Conservation (phyloP, 1,140 invertebrate genomes). For the Musca vetustissima region DNA sequence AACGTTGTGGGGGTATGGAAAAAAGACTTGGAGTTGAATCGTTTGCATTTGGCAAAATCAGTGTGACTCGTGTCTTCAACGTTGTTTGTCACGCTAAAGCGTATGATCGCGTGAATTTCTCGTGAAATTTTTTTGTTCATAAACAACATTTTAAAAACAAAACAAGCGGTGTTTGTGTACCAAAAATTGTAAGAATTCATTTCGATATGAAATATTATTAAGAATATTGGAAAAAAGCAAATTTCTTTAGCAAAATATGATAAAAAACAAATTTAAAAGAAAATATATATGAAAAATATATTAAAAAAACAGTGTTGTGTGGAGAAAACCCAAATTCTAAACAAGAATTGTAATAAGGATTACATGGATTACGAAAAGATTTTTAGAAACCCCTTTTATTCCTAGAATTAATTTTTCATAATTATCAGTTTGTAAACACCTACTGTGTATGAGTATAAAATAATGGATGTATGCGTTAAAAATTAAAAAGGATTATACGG, state of each 20-base stretch:
- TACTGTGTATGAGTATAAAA: too few species aligned
- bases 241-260: neutral
- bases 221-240: neutral
- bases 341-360: too few species aligned
- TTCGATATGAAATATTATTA: neutral
- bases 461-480: too few species aligned
- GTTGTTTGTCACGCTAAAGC: slow-evolving; percentile 25
- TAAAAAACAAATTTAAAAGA: neutral
- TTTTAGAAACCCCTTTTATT: too few species aligned
- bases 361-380: too few species aligned
- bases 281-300: too few species aligned
- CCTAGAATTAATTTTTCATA: too few species aligned
- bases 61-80: slow-evolving; percentile 30
- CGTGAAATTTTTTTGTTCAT: neutral
- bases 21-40: slow-evolving; percentile 29
- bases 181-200: slow-evolving; percentile 12
- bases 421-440: too few species aligned
- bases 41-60: slow-evolving; percentile 25
- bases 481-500: too few species aligned
- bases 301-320: too few species aligned
- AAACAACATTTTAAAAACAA: neutral
- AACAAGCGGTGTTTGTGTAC: neutral
- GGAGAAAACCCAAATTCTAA: too few species aligned
- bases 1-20: neutral
- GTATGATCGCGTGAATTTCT: neutral